Percentiles rank a stretch among this genome's conserved stretches.
Conservation (phyloP, 2,113 vertebrate species). For the Forbesichthys papilliferus region DNA sequence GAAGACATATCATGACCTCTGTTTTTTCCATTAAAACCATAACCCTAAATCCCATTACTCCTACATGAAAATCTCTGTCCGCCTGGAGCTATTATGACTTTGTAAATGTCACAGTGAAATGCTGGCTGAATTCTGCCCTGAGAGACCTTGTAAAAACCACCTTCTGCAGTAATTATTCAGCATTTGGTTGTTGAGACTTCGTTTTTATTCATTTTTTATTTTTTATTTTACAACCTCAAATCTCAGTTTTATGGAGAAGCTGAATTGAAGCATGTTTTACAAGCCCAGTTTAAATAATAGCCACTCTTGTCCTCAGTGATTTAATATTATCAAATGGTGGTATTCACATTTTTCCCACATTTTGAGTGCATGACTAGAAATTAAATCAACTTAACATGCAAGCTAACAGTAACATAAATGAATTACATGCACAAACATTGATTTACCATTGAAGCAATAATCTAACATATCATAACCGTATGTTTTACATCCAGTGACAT, state of each 20-base stretch:
- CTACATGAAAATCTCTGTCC: background rate
- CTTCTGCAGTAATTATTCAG: conserved; percentile 28
- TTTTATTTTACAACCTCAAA: conserved; percentile 5
- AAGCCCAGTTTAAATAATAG: conserved; percentile 22
- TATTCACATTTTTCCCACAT: background rate
- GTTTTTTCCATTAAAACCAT: background rate
- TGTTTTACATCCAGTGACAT: too few relatives aligned
- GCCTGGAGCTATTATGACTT: background rate
- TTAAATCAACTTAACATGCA: too few relatives aligned
- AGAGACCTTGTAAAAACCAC: conserved; percentile 17
- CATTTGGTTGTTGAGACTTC: conserved; percentile 24
- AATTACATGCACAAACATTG: background rate
- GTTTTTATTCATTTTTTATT: background rate
- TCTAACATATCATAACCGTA: background rate
- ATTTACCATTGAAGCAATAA: background rate
- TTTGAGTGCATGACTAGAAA: background rate
- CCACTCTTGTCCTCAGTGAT: conserved; percentile 17
- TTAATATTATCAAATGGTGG: background rate
- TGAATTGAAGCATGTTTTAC: conserved; percentile 38
- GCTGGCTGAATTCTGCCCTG: background rate
- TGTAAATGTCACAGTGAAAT: conserved; percentile 26
- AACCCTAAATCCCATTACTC: background rate
- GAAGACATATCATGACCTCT: background rate
- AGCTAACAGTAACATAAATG: too few relatives aligned
- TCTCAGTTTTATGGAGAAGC: conserved; percentile 18